Conservation (phyloP, 2,113 vertebrate genomes). For the Periophthalmodon schlosseri region DNA sequence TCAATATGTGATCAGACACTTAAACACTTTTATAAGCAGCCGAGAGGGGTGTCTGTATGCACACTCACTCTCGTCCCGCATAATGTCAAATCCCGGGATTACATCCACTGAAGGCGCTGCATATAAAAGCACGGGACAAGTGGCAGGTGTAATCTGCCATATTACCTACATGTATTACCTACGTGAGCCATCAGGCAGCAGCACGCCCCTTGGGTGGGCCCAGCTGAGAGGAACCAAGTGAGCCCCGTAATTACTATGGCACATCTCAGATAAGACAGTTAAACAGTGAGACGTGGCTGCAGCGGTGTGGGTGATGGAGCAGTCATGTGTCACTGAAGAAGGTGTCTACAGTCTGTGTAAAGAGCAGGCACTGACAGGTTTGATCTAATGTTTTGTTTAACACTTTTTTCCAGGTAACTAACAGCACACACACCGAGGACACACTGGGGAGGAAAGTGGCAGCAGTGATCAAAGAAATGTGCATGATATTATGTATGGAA, state of each 20-base stretch:
- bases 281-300: constrained; percentile 24
- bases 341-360: constrained; percentile 27
- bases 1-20: constrained; percentile 40
- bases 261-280: constrained; percentile 25
- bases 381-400: background rate
- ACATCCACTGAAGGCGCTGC: constrained; percentile 65
- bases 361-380: background rate
- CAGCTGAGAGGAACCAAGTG: constrained; percentile 25
- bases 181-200: constrained; percentile 49
- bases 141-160: constrained; percentile 70
- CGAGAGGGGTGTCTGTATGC: constrained; percentile 24
- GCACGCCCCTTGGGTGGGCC: constrained; percentile 33
- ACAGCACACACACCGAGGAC: background rate
- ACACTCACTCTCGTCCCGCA: constrained; percentile 34
- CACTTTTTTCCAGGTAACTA: background rate
- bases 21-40: constrained; percentile 32
- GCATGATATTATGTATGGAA: background rate
- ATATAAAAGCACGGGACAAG: constrained; percentile 59
- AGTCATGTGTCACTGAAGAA: constrained; percentile 29
- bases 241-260: constrained; percentile 48
- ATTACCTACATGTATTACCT: constrained; percentile 57
- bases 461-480: background rate
- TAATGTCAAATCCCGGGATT: constrained; percentile 70
- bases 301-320: constrained; percentile 14
- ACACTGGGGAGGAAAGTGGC: background rate